Percentiles rank a stretch among this genome's conserved stretches.
These are phyloP conservation scores for Speoplatyrhinus poulsoni DNA, from an alignment of 2,113 vertebrate genomes.

Conservation along the genomic window DNA sequence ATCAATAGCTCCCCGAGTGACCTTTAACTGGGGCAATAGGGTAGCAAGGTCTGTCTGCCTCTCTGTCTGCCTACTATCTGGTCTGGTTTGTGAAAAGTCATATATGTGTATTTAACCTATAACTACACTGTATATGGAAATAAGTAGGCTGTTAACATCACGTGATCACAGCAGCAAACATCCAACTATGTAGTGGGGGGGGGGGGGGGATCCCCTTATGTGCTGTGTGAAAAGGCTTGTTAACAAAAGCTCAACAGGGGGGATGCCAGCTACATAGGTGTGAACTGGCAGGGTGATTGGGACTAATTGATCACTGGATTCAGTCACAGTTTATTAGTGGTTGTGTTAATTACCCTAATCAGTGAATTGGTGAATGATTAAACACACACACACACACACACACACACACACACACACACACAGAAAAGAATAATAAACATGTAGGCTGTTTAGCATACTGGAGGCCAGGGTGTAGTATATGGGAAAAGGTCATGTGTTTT, in stretches of 20 bases:
- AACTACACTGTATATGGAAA: no score
- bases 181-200: no score
- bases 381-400: neutral
- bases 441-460: no score
- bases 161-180: no score
- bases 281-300: slow-evolving; percentile 38
- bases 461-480: no score
- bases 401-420: neutral
- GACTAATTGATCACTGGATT: slow-evolving; percentile 56
- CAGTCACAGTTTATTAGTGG: slow-evolving; percentile 39
- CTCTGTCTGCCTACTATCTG: no score
- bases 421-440: neutral
- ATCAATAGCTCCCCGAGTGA: no score
- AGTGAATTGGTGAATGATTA: slow-evolving; percentile 17
- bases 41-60: no score
- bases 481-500: neutral
- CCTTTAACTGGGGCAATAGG: no score
- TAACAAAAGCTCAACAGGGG: slow-evolving; percentile 55
- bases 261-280: slow-evolving; percentile 13
- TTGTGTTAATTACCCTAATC: slow-evolving; percentile 58
- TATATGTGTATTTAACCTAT: no score
- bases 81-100: no score
- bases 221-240: slow-evolving; percentile 49
- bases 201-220: neutral
- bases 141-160: no score